phyloP scores from a whole-genome alignment of 2,113 vertebrate genomes.

The human region DNA sequence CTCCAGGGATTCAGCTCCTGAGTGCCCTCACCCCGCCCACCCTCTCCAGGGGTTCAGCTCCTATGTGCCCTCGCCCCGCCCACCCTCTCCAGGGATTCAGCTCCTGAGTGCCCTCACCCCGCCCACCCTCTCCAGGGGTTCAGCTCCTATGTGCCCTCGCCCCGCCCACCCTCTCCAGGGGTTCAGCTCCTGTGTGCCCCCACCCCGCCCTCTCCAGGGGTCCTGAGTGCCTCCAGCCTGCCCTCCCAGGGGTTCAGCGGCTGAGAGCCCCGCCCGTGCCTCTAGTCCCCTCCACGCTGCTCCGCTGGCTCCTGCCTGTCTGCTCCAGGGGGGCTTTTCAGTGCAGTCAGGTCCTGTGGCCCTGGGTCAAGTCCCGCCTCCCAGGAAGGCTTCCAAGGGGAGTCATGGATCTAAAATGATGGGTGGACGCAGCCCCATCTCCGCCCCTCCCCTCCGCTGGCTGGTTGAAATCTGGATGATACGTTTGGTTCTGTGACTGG shows the following conservation, averaged over 20 bases:
- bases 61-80: slow-evolving; percentile 81
- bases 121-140: too few species aligned
- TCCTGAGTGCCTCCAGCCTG: too few species aligned
- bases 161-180: too few species aligned
- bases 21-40: slow-evolving; percentile 72
- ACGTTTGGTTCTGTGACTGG: not conserved
- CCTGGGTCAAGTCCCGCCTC: not conserved
- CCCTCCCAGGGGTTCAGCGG: too few species aligned
- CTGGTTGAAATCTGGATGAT: not conserved
- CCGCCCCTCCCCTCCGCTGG: not conserved
- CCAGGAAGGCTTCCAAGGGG: not conserved
- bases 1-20: slow-evolving; percentile 83
- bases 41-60: too few species aligned
- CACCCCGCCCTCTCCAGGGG: too few species aligned
- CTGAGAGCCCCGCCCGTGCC: fast-evolving
- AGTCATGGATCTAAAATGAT: too few species aligned
- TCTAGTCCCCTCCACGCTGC: fast-evolving
- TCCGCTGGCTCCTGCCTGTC: not conserved
- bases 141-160: slow-evolving; percentile 81
- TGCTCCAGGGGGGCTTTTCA: too few species aligned
- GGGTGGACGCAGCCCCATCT: not conserved
- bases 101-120: slow-evolving; percentile 85
- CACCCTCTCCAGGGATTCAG: slow-evolving; percentile 33
- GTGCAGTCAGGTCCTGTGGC: not conserved
- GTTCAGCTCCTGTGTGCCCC: slow-evolving; percentile 87